These are phyloP conservation scores for Lophochroa leadbeateri DNA, from an alignment of 2,113 vertebrate genomes.

Conservation along the genomic window DNA sequence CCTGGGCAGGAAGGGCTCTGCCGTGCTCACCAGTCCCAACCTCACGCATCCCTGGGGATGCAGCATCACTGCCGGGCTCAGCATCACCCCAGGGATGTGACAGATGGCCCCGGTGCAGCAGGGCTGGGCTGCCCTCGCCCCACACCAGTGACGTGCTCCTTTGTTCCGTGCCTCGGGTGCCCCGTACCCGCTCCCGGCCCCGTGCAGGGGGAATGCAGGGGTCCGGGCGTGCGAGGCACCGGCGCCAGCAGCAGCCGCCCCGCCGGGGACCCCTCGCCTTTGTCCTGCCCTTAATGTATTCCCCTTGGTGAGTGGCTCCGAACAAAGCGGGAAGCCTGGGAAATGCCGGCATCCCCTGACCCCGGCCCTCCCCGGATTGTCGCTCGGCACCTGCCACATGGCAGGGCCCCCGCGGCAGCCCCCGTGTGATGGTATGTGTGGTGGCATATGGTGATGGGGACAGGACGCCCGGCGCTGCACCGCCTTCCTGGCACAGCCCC, in stretches of 20 bases:
- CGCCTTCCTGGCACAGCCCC: not conserved
- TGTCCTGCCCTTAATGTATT: constrained; percentile 80
- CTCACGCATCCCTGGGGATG: not conserved
- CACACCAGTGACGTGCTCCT: constrained; percentile 31
- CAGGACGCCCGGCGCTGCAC: not conserved
- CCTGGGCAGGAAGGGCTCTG: not conserved
- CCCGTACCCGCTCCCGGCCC: not conserved
- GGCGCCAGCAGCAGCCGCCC: constrained; percentile 27
- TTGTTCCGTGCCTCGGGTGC: constrained; percentile 57
- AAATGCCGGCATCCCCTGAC: constrained; percentile 83
- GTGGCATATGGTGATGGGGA: constrained; percentile 65
- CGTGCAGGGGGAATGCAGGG: not conserved
- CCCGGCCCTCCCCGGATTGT: constrained; percentile 61
- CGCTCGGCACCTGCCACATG: constrained; percentile 80
- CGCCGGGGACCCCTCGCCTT: constrained; percentile 70
- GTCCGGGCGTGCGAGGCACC: not conserved
- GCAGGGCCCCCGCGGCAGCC: constrained; percentile 36
- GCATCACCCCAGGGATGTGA: not conserved
- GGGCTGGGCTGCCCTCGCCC: constrained; percentile 1
- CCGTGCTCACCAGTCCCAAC: not conserved
- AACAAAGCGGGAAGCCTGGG: constrained; percentile 86
- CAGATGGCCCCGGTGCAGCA: constrained; percentile 71
- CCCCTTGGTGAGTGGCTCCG: constrained; percentile 73
- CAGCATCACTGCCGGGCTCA: not conserved
- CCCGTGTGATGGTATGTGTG: constrained; percentile 68